Evolutionary conservation across 2,113 vertebrate species (phyloP).

Genomic region (Chaetodon auriga): DNA sequence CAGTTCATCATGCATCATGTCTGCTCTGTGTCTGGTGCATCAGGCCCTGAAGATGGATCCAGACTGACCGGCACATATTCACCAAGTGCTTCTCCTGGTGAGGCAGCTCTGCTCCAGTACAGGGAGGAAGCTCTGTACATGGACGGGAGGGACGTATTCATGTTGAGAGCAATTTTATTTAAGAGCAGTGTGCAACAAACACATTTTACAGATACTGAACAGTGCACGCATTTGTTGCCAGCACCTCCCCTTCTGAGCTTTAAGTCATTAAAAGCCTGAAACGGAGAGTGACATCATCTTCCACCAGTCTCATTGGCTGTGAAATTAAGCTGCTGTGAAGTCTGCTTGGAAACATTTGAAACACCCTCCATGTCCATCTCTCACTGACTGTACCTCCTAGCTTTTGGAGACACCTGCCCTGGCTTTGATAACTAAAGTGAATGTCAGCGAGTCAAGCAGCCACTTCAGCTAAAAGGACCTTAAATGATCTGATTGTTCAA

Average conservation of each 20-base stretch:
- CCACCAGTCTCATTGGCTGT: background rate
- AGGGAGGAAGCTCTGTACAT: constrained; percentile 7
- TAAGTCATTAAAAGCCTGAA: background rate
- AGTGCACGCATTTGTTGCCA: background rate
- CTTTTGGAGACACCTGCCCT: background rate
- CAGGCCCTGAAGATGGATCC: constrained; percentile 21
- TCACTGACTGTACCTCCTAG: too few relatives aligned
- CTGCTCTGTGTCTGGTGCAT: background rate
- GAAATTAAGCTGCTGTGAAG: background rate
- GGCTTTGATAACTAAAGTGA: background rate
- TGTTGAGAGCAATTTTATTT: background rate
- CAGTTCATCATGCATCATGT: constrained; percentile 16
- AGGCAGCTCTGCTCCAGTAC: constrained; percentile 6
- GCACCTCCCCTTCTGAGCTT: background rate
- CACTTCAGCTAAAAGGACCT: background rate
- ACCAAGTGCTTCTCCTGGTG: constrained; percentile 23
- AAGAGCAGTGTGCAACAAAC: background rate
- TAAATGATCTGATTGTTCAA: background rate
- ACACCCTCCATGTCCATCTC: background rate
- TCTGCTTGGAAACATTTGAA: background rate
- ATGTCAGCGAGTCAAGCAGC: background rate
- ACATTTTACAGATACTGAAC: background rate
- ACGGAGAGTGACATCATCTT: background rate
- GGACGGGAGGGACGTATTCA: background rate
- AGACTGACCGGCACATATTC: background rate